Conservation (phyloP, 2,888 invertebrate species). For the Norana najaformis region DNA sequence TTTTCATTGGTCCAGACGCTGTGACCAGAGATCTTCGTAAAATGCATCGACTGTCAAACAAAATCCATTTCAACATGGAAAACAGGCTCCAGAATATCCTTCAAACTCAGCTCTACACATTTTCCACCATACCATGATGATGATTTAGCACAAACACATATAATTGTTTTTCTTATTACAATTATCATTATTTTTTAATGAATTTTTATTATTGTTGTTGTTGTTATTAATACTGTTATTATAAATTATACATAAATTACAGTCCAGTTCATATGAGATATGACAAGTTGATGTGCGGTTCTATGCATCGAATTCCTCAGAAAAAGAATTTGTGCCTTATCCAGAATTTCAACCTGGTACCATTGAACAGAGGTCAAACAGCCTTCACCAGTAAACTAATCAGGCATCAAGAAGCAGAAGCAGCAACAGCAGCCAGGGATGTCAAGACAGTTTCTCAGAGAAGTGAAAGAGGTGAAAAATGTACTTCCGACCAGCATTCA, state of each 20-base stretch:
- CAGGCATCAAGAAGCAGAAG: neutral
- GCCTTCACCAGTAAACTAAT: neutral
- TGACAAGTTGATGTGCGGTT: neutral
- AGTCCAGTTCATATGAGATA: neutral
- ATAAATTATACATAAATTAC: neutral
- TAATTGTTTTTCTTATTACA: neutral
- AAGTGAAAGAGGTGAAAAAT: neutral
- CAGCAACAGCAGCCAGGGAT: neutral
- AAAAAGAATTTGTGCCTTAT: neutral
- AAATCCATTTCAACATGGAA: neutral
- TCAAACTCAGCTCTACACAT: neutral
- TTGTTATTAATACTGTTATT: too few relatives aligned
- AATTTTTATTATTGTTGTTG: too few relatives aligned
- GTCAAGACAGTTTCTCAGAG: neutral
- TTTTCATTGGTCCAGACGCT: neutral
- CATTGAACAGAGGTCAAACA: neutral
- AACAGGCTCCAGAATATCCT: neutral
- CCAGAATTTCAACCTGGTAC: neutral
- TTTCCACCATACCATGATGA: neutral
- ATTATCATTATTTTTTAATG: too few relatives aligned
- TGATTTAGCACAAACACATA: neutral
- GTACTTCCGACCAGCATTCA: too few relatives aligned
- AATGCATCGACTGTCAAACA: constrained; percentile 1
- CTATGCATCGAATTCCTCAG: neutral
- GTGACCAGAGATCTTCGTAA: constrained; percentile 7